Conservation (phyloP, 2,113 vertebrate genomes). For the Hyaena hyaena region DNA sequence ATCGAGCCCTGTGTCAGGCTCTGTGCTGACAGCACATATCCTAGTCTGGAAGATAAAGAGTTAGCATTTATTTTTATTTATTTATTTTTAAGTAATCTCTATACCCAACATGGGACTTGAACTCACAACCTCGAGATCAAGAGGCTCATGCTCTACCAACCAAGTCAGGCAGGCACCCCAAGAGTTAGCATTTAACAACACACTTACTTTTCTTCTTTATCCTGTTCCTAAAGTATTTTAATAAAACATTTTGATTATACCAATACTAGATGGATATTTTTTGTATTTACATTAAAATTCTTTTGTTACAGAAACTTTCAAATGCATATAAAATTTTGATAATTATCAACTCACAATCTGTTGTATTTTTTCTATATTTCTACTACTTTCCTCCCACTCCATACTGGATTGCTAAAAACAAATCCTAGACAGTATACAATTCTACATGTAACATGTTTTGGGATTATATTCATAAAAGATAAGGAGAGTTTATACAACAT, state of each 20-base stretch:
- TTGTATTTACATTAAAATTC: not conserved
- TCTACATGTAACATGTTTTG: not conserved
- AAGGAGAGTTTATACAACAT: not conserved
- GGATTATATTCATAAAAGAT: not conserved
- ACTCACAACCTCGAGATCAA: too few species aligned
- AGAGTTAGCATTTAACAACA: not conserved
- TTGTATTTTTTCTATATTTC: not conserved
- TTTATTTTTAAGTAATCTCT: too few species aligned
- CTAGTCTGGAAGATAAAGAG: not conserved
- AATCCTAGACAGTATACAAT: not conserved
- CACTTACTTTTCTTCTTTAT: not conserved
- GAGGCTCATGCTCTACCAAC: too few species aligned
- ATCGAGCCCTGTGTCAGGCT: too few species aligned
- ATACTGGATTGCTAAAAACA: not conserved
- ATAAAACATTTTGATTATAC: not conserved
- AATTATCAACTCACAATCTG: not conserved
- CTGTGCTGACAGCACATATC: not conserved
- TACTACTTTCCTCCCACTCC: not conserved
- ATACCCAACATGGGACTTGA: too few species aligned
- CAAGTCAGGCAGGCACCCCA: too few species aligned
- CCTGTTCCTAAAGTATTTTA: not conserved
- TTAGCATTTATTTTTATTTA: too few species aligned
- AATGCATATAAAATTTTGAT: not conserved
- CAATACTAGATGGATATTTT: not conserved
- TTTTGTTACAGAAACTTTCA: not conserved